phyloP scores from a whole-genome alignment of 2,888 invertebrate species.

The Coremacera marginata region DNA sequence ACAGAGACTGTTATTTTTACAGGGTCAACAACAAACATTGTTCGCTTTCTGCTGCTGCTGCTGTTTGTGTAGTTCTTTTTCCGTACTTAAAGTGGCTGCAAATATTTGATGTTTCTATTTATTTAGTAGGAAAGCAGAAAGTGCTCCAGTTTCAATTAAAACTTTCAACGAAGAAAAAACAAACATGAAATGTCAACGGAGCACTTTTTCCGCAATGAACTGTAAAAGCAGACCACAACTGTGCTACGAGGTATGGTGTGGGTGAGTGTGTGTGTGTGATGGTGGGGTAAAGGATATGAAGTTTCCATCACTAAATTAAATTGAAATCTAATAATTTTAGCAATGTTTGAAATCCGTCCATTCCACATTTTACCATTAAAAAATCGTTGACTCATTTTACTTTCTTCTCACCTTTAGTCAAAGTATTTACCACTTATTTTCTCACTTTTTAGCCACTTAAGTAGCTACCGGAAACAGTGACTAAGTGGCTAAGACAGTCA shows the following conservation, averaged over 20 bases:
- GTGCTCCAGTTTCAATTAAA: slow-evolving; percentile 16
- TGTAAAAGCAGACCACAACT: not conserved
- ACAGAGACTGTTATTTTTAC: not conserved
- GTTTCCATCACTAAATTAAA: no score
- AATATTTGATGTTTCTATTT: slow-evolving; percentile 9
- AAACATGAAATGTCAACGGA: not conserved
- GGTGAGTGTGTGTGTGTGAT: no score
- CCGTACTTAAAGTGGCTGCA: not conserved
- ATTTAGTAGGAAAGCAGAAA: not conserved
- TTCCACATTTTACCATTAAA: no score
- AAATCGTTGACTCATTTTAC: no score
- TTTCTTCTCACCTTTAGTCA: no score
- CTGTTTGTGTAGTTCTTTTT: not conserved
- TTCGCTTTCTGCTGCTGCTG: not conserved
- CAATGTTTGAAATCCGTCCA: no score
- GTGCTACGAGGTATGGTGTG: no score
- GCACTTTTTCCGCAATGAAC: not conserved
- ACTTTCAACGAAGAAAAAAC: not conserved
- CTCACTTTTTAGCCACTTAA: not conserved
- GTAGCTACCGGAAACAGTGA: not conserved
- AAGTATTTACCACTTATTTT: no score
- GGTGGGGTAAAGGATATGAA: no score
- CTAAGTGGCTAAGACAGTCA: not conserved
- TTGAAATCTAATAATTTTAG: no score
- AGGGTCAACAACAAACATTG: not conserved